These are phyloP conservation scores for Crambe crambe DNA, from an alignment of 37 sponge, comb jelly and placozoan species.

Conservation along the genomic window DNA sequence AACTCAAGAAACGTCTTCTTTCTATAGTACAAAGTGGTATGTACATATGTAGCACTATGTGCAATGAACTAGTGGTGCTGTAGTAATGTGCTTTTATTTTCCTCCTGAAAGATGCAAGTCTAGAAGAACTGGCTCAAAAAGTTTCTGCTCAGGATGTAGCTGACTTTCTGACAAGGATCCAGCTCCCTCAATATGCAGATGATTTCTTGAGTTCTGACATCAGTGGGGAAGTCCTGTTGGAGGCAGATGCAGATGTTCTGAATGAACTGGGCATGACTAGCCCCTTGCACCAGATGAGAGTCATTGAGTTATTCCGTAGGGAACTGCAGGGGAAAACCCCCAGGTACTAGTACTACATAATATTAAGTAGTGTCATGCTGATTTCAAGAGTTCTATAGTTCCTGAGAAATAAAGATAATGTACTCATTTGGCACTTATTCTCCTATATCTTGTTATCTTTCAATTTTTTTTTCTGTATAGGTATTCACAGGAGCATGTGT, in stretches of 20 bases:
- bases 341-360: not conserved
- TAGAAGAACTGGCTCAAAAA: not conserved
- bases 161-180: not conserved
- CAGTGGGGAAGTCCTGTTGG: not conserved
- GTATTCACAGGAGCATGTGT: not conserved
- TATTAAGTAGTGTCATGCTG: too few species aligned
- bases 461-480: too few species aligned
- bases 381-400: too few species aligned
- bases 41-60: not conserved
- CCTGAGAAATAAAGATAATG: too few species aligned
- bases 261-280: not conserved
- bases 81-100: too few species aligned
- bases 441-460: too few species aligned
- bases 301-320: not conserved
- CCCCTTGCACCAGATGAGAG: not conserved
- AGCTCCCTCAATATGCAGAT: not conserved
- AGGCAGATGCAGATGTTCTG: not conserved
- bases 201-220: not conserved
- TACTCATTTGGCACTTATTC: too few species aligned
- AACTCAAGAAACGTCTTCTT: not conserved
- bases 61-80: not conserved
- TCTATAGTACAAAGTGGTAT: constrained; percentile 5
- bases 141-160: not conserved
- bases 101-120: not conserved
- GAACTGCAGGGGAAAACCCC: not conserved